phyloP scores from a whole-genome alignment of 2,113 vertebrate species.

The Tetraodon nigroviridis region DNA sequence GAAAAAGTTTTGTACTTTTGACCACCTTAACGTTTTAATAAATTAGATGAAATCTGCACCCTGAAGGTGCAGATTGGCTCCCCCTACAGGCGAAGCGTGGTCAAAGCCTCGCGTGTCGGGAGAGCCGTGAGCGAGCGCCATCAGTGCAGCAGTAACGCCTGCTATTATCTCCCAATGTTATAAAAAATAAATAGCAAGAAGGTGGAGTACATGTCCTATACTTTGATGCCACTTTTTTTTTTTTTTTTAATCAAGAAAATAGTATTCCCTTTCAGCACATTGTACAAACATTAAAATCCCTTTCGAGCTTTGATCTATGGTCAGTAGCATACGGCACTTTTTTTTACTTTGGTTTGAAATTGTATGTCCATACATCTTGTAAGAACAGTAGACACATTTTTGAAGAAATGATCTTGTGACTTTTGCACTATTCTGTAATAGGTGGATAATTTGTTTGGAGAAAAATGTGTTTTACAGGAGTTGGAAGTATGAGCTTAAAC shows the following conservation, averaged over 20 bases:
- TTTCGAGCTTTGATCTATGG: slow-evolving; percentile 5
- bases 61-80: slow-evolving; percentile 12
- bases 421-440: background rate
- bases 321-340: slow-evolving; percentile 18
- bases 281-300: slow-evolving; percentile 29
- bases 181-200: slow-evolving; percentile 76
- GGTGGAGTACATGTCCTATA: slow-evolving; percentile 38
- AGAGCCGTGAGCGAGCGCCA: background rate
- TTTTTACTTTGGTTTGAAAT: slow-evolving; percentile 31
- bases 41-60: slow-evolving; percentile 22
- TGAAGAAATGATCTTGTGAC: background rate
- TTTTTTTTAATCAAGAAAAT: slow-evolving; percentile 33
- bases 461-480: background rate
- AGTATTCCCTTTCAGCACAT: slow-evolving; percentile 62
- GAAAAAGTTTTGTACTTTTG: slow-evolving; percentile 6
- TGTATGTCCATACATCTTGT: slow-evolving; percentile 7
- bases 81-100: slow-evolving; percentile 6
- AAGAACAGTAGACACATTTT: background rate
- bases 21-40: slow-evolving; percentile 24
- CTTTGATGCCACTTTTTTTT: slow-evolving; percentile 40
- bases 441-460: background rate
- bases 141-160: slow-evolving; percentile 40
- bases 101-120: background rate
- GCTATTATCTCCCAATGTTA: slow-evolving; percentile 46
- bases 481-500: slow-evolving; percentile 16